Conservation (phyloP, 2,888 invertebrate genomes). For the Acholoe squamosa region DNA sequence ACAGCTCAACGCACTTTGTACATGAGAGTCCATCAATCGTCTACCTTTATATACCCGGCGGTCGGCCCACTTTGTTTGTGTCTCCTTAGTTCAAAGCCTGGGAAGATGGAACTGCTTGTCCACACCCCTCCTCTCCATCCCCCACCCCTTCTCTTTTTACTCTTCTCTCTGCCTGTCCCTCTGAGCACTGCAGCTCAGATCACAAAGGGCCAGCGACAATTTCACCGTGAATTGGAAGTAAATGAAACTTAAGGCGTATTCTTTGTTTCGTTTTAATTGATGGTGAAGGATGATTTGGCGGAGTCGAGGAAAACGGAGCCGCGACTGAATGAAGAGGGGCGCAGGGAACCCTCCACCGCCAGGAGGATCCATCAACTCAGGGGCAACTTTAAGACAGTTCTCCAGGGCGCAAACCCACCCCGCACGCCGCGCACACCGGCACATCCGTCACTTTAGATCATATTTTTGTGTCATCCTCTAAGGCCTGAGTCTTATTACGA, state of each 20-base stretch:
- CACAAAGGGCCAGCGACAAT: conserved; percentile 61
- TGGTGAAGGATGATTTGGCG: conserved; percentile 4
- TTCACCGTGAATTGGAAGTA: conserved; percentile 62
- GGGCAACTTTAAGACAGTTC: conserved; percentile 44
- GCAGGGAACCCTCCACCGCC: neutral
- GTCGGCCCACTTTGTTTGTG: conserved; percentile 34
- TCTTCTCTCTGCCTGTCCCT: no score
- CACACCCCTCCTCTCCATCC: neutral
- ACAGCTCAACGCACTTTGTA: neutral
- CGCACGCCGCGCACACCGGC: neutral
- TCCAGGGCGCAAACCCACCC: neutral
- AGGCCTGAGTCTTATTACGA: conserved; percentile 51
- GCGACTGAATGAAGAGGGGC: conserved; percentile 30
- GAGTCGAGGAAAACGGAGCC: neutral
- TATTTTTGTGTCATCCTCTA: conserved; percentile 61
- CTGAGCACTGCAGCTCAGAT: neutral
- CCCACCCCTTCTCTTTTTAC: neutral
- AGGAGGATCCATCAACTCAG: conserved; percentile 7
- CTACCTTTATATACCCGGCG: neutral
- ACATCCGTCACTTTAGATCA: conserved; percentile 52
- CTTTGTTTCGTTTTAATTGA: conserved; percentile 62
- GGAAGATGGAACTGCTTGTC: conserved; percentile 44
- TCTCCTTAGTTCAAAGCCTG: conserved; percentile 48
- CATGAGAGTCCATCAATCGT: conserved; percentile 5
- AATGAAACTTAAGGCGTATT: conserved; percentile 60